Evolutionary conservation across 2,888 invertebrate species (phyloP).

Genomic region (Drosophila basisetae): DNA sequence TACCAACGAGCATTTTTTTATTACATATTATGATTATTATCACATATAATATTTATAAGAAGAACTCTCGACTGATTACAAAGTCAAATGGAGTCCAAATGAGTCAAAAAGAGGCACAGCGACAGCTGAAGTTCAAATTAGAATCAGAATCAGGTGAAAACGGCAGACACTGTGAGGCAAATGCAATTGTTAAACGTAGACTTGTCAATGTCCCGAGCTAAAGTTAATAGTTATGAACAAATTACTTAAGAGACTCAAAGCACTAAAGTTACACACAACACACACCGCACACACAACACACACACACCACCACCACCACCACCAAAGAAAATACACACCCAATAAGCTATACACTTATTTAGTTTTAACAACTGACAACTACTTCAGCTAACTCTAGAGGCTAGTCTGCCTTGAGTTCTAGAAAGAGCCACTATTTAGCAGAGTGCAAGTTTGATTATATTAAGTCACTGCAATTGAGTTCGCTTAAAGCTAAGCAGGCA

Average conservation of each 20-base stretch:
- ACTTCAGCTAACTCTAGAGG: constrained; percentile 13
- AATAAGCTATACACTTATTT: constrained; percentile 19
- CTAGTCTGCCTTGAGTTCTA: constrained; percentile 5
- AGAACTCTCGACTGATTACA: constrained; percentile 30
- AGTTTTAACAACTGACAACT: constrained; percentile 21
- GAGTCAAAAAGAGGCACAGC: constrained; percentile 39
- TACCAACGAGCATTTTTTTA: constrained; percentile 62
- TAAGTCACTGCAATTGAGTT: neutral
- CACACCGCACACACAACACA: neutral
- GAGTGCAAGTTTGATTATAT: neutral
- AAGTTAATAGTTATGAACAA: constrained; percentile 26
- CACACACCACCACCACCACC: constrained; percentile 3
- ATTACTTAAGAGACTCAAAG: constrained; percentile 14
- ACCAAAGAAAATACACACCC: constrained; percentile 1
- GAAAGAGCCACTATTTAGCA: constrained; percentile 7
- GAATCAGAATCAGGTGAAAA: constrained; percentile 64
- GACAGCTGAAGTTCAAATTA: constrained; percentile 68
- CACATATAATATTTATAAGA: constrained; percentile 43
- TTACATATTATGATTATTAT: constrained; percentile 41
- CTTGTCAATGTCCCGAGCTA: constrained; percentile 29
- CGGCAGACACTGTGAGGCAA: constrained; percentile 18
- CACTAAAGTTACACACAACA: constrained; percentile 10
- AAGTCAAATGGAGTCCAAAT: constrained; percentile 27
- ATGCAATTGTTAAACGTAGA: constrained; percentile 55
- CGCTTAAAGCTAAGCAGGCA: neutral